Evolutionary conservation across 1,140 invertebrate genomes (phyloP).

Genomic region (Metaphire vulgaris): DNA sequence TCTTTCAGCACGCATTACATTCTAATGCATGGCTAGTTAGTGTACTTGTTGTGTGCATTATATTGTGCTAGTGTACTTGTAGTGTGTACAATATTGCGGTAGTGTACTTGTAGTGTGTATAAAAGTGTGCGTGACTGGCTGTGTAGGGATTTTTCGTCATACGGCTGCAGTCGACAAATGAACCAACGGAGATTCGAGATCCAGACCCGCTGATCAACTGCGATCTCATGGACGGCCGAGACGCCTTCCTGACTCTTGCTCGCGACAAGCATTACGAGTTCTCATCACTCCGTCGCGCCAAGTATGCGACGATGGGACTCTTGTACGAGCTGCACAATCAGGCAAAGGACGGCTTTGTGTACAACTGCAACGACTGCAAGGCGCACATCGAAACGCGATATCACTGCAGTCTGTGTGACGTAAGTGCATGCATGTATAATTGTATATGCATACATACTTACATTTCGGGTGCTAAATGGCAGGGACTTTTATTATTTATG

Average conservation of each 20-base stretch:
- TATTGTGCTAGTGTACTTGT: neutral
- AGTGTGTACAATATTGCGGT: neutral
- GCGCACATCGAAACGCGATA: conserved; percentile 88
- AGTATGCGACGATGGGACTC: conserved; percentile 94
- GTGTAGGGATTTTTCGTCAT: conserved; percentile 87
- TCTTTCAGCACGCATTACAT: too few relatives aligned
- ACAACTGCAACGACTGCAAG: conserved; percentile 97
- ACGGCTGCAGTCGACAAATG: conserved; percentile 61
- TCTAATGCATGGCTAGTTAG: neutral
- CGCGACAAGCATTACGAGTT: conserved; percentile 98
- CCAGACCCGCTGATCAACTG: conserved; percentile 89
- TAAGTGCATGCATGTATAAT: too few relatives aligned
- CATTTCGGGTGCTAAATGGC: neutral
- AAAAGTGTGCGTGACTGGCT: conserved; percentile 17
- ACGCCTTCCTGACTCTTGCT: conserved; percentile 95
- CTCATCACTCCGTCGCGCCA: conserved; percentile 86
- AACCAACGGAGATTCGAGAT: conserved; percentile 57
- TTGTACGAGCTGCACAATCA: conserved; percentile 97
- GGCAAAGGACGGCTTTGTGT: conserved; percentile 57
- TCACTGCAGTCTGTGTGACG: conserved; percentile 92
- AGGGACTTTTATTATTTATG: neutral
- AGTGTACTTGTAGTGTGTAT: neutral
- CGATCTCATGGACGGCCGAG: conserved; percentile 98
- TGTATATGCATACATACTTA: neutral
- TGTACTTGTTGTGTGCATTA: neutral